Base-by-base conservation (phyloP, 2,888 invertebrate genomes). In the Octonoba sinensis region DNA sequence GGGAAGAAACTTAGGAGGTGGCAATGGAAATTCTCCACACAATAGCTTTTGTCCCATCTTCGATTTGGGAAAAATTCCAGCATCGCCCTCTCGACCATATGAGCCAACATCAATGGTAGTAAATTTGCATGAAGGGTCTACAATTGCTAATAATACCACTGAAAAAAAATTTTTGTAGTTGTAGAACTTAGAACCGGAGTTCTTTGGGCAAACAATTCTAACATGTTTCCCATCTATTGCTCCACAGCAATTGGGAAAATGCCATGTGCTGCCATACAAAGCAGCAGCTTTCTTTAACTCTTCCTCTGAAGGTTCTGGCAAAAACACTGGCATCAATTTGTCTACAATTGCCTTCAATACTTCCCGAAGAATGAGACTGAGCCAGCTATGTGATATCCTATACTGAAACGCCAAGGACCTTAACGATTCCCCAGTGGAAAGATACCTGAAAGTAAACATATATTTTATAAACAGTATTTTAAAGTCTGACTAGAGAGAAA, bases 61-160 rank as follows among this genome's bases (percentile, higher is more conserved):
- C 0, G 60, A 77, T 12, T 57, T 60, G 3, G 24, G 24, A 22
- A 74, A 73, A 6, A 85, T 82, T 83, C 46, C 44, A n/a, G n/a
- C n/a, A n/a, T n/a, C n/a, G n/a, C n/a, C n/a, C n/a, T n/a, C n/a
- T n/a, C n/a, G n/a, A n/a, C 86, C 86, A 83, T 85, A 84, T 15
- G 85, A 82, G 59, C 86, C 86, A 18, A 86, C 71, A 74, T 86
- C 84, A 20, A 86, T 66, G 49, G 81, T 81, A 47, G 81, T 73
- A 60, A 86, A 86, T 67, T 16, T n/a, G 54, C 13, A 54, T 1
- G 8, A 1, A 1, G 54, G 3, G 8, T 16, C 54, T 8, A 54
- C 54, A 54, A 54, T n/a, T n/a, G 3, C 54, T 8, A 54, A 16
- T 15, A 54, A 16, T 6, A 54, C 54, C 8, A 18, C 15, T 3